Base-by-base conservation (phyloP, 2,888 invertebrate species). In the Dorcus parallelipipedus region DNA sequence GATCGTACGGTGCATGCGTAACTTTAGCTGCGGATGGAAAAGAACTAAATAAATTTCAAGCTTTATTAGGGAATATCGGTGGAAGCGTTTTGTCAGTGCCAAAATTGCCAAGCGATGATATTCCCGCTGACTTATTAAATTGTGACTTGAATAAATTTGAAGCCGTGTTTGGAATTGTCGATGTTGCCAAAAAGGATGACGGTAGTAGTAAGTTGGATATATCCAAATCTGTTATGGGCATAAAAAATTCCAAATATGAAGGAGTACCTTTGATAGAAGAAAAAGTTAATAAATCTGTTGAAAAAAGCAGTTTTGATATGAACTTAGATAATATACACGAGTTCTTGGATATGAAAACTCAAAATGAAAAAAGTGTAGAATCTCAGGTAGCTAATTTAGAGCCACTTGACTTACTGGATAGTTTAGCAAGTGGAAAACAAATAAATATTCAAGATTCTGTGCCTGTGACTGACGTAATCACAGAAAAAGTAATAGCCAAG, bases 1-100 rank as follows among this genome's bases (percentile, higher is more conserved):
- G 97, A 1, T 87, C 91, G 1, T 85, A 86, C 75, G 96, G 95
- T 52, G 83, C 86, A 56, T 89, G 92, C 26, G 84, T 96, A 9
- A 89, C 88, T 51, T 84, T 96, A 57, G 78, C 90, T 7, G 82
- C 86, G 67, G 81, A 84, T 50, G 86, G 86, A 5, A 79, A 82
- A 54, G 93, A 95, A 74, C 66, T 83, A 49, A 64, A 73, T 1
- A 79, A 78, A 45, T 87, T 91, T 67, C 79, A 79, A 67, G 75
- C 79, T 51, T 79, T 89, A 48, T 73, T 90, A 39, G 76, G 80
- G 3, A 74, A 78, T n/a, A 81, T 87, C 52, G 84, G 84, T 43
- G 84, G 83, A 1, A 68, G 72, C 8, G 77, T 79, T 17, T 79
- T 85, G 73, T 77, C 77, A 8, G 76, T 86, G 9, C 67, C 82